These are phyloP conservation scores for Gephyroberyx darwinii DNA, from an alignment of 2,797 vertebrate species.

Conservation along the genomic window DNA sequence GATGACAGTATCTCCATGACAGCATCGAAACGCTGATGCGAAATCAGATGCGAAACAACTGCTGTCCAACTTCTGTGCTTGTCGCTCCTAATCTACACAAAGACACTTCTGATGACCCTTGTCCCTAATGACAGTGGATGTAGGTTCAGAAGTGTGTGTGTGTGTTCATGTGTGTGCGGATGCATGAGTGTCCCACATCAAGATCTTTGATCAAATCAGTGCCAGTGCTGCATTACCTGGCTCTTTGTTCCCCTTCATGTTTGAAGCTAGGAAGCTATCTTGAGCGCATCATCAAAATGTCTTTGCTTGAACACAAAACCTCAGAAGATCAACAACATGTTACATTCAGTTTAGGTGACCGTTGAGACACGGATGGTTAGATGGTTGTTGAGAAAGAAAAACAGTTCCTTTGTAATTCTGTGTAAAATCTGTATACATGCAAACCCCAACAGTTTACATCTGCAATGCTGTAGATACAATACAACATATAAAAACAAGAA, in stretches of 20 bases:
- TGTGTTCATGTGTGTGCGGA: constrained; percentile 8
- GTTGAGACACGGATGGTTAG: too few species aligned
- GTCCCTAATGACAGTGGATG: constrained; percentile 33
- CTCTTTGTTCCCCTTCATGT: constrained; percentile 25
- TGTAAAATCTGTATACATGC: too few species aligned
- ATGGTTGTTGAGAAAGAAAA: too few species aligned
- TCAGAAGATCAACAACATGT: too few species aligned
- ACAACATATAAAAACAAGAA: not conserved
- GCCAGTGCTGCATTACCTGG: constrained; percentile 12
- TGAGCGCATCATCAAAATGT: not conserved
- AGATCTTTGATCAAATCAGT: constrained; percentile 49
- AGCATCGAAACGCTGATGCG: not conserved
- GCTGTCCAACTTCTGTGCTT: constrained; percentile 16
- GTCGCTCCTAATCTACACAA: constrained; percentile 26
- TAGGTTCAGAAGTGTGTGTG: not conserved
- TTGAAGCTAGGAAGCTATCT: constrained; percentile 19
- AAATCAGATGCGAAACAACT: constrained; percentile 38
- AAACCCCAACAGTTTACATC: too few species aligned
- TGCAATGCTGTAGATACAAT: too few species aligned
- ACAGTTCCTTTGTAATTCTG: too few species aligned
- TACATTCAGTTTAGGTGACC: too few species aligned
- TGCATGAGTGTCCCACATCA: not conserved
- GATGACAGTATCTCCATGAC: constrained; percentile 20
- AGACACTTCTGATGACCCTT: constrained; percentile 33
- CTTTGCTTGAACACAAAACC: too few species aligned